Conservation (phyloP, 2,113 vertebrate genomes). For the Odocoileus hemionus region DNA sequence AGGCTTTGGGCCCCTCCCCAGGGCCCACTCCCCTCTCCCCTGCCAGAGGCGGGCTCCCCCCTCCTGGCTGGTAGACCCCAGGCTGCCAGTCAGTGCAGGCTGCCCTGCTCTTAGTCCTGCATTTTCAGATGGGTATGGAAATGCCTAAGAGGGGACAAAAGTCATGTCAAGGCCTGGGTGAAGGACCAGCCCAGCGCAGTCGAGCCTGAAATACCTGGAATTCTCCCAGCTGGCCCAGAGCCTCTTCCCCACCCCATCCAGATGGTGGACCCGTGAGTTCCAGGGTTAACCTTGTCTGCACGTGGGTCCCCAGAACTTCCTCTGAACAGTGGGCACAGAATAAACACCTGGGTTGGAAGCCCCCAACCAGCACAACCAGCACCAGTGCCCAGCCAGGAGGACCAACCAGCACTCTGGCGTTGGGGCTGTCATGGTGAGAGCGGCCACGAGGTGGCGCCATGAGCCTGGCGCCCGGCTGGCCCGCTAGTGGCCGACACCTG, state of each 20-base stretch:
- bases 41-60: rapidly evolving
- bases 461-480: conserved; percentile 25
- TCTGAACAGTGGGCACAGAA: neutral
- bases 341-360: neutral
- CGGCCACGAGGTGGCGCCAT: conserved; percentile 78
- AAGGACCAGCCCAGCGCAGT: neutral
- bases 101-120: neutral
- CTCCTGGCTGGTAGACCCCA: neutral
- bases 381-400: no score
- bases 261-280: neutral
- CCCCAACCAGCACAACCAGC: no score
- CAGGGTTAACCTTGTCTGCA: neutral
- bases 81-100: no score
- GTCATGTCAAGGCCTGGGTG: neutral
- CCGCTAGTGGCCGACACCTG: neutral
- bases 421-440: neutral
- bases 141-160: neutral
- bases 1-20: neutral
- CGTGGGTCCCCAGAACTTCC: neutral
- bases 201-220: neutral
- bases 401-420: no score
- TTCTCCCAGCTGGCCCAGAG: neutral
- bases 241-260: neutral
- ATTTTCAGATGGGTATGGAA: neutral
- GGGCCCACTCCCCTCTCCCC: no score